Conservation (phyloP, 1,140 invertebrate genomes). For the Pachyrhynchus sulphureomaculatus region DNA sequence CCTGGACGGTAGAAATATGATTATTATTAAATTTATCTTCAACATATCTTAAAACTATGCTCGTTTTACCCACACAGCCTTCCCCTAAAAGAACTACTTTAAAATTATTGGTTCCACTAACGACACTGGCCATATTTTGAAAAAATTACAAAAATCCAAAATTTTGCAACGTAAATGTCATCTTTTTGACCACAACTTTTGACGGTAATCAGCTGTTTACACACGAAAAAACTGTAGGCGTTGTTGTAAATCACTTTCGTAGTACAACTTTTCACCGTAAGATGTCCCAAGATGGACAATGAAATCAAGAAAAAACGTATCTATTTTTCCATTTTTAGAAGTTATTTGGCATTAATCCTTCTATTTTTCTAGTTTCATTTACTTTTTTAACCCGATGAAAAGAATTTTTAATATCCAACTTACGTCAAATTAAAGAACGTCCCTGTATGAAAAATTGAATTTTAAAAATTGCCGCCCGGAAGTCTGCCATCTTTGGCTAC, state of each 20-base stretch:
- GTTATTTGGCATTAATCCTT: no score
- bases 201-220: neutral
- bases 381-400: no score
- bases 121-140: constrained; percentile 18
- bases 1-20: constrained; percentile 91
- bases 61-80: constrained; percentile 98
- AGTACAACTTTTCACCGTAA: neutral
- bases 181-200: constrained; percentile 85
- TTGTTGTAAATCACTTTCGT: neutral
- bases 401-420: no score
- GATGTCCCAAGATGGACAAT: constrained; percentile 55
- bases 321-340: no score
- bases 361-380: no score
- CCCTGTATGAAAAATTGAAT: neutral
- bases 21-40: constrained; percentile 96
- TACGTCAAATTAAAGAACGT: no score
- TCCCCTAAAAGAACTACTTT: constrained; percentile 97
- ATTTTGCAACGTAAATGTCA: neutral
- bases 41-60: constrained; percentile 90
- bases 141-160: constrained; percentile 5
- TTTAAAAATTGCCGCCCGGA: constrained; percentile 15
- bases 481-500: neutral
- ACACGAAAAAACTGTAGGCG: constrained; percentile 49
- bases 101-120: constrained; percentile 63
- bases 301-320: no score